Evolutionary conservation across 2,113 vertebrate species (phyloP).

Genomic region (Pteruthius melanotis): DNA sequence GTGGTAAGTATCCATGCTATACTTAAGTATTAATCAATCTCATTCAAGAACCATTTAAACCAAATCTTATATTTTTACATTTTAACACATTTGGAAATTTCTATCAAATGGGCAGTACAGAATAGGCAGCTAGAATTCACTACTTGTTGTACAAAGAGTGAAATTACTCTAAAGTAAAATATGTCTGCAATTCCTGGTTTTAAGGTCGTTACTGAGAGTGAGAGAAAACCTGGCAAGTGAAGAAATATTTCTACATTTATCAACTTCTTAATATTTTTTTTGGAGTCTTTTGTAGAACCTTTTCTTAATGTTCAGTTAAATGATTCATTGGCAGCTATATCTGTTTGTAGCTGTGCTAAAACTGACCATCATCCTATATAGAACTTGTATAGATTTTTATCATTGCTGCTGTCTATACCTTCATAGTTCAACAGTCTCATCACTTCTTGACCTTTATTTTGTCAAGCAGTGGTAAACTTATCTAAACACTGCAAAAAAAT

Average conservation of each 20-base stretch:
- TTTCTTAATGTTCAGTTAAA: neutral
- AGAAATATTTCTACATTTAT: neutral
- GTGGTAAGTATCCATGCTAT: neutral
- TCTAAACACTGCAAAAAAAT: neutral
- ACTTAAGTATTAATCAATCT: neutral
- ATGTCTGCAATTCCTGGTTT: neutral
- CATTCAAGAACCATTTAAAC: neutral
- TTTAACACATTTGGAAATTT: neutral
- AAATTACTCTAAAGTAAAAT: neutral
- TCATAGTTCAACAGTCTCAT: neutral
- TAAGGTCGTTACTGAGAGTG: neutral
- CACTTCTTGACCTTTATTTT: neutral
- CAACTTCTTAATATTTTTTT: neutral
- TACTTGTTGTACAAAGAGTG: neutral
- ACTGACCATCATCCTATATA: neutral
- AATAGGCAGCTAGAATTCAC: neutral
- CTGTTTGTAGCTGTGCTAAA: neutral
- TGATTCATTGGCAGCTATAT: neutral
- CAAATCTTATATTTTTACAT: neutral
- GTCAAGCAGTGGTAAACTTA: neutral
- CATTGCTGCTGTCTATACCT: neutral
- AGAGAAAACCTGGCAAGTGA: neutral
- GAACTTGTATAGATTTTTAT: neutral
- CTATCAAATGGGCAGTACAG: neutral
- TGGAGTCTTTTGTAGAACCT: neutral